These are phyloP conservation scores for Sminthurinus signatus DNA, from an alignment of 1,140 invertebrate species.

Conservation along the genomic window DNA sequence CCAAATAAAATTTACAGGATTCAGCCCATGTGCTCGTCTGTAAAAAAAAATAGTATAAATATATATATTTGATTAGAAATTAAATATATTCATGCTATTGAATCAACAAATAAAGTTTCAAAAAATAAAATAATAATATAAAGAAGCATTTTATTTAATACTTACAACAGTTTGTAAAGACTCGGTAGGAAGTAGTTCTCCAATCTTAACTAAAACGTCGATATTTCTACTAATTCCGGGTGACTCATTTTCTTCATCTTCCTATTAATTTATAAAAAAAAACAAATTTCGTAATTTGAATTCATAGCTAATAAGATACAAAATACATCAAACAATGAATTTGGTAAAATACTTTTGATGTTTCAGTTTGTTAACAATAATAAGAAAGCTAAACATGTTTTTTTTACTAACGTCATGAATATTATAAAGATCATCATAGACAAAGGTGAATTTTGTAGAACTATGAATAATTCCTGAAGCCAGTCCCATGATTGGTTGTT, in stretches of 20 bases:
- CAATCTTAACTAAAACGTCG: constrained; percentile 40
- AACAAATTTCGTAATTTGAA: too few relatives aligned
- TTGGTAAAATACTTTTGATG: too few relatives aligned
- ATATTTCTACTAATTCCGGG: constrained; percentile 35
- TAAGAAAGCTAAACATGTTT: too few relatives aligned
- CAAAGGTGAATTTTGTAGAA: constrained; percentile 29
- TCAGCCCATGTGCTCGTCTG: constrained; percentile 47
- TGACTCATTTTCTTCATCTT: constrained; percentile 35
- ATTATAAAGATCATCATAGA: constrained; percentile 20
- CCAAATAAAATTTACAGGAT: constrained; percentile 44
- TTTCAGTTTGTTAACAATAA: too few relatives aligned
- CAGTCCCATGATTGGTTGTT: constrained; percentile 33
- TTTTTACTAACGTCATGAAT: too few relatives aligned
- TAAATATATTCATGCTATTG: neutral
- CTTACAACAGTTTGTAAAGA: constrained; percentile 28
- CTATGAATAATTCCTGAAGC: constrained; percentile 35
- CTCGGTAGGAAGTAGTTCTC: constrained; percentile 35
- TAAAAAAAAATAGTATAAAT: constrained; percentile 42
- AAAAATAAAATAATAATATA: too few relatives aligned
- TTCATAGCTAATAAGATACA: too few relatives aligned
- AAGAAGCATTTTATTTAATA: too few relatives aligned
- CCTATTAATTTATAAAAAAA: constrained; percentile 16
- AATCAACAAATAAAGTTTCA: too few relatives aligned
- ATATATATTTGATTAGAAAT: constrained; percentile 1
- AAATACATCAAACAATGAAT: too few relatives aligned